A percentile compares a stretch with the other conserved stretches of the same genome.
These are phyloP conservation scores for Cepaea hortensis DNA, from an alignment of 2,888 invertebrate genomes.

Conservation along the genomic window DNA sequence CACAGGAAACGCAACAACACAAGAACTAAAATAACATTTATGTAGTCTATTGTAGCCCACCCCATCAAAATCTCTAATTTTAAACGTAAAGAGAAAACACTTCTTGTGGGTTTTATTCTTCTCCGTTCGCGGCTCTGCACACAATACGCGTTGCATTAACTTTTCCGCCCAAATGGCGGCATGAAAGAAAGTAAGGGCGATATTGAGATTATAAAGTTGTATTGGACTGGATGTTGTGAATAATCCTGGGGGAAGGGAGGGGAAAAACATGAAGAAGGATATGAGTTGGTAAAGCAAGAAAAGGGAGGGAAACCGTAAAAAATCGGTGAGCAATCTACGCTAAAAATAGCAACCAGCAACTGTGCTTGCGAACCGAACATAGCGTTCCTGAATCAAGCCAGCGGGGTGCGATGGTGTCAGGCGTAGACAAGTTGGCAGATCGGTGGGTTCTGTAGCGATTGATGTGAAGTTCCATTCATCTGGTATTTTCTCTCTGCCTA, in stretches of 20 bases:
- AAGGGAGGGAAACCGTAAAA: background rate
- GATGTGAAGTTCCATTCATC: constrained; percentile 3
- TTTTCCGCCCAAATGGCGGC: background rate
- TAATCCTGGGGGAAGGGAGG: background rate
- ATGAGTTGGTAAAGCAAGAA: background rate
- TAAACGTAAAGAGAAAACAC: no score
- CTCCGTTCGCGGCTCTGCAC: no score
- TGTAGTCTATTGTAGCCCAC: no score
- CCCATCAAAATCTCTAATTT: no score
- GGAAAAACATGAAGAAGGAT: no score
- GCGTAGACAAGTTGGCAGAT: background rate
- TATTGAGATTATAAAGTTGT: background rate
- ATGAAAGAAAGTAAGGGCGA: background rate
- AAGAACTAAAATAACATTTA: no score
- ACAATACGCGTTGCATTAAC: background rate
- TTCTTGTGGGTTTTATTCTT: no score
- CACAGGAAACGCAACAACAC: no score
- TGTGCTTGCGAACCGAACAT: background rate
- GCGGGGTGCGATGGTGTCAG: constrained; percentile 17
- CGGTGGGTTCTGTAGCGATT: background rate
- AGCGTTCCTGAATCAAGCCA: constrained; percentile 16
- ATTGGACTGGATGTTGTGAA: background rate
- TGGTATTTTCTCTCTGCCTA: background rate
- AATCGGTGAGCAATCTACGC: background rate
- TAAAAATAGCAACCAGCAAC: constrained; percentile 15